Percentiles rank a stretch among this genome's conserved stretches.
Conservation (phyloP, 2,113 vertebrate genomes). For the Lota lota region DNA sequence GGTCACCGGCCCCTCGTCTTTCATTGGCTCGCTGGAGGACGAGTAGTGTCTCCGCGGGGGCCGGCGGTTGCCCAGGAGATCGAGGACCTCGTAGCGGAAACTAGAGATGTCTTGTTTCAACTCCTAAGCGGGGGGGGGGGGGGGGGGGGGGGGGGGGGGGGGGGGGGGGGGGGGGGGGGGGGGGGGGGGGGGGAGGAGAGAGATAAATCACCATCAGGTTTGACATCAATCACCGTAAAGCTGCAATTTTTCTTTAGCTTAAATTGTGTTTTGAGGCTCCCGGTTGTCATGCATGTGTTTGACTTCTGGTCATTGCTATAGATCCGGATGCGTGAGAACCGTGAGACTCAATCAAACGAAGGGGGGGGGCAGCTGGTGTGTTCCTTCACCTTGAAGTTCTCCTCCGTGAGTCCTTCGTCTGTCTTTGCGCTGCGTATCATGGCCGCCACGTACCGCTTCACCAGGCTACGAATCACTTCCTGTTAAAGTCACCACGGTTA, state of each 20-base stretch:
- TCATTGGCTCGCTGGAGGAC: slow-evolving; percentile 84
- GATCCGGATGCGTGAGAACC: background rate
- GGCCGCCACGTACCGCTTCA: slow-evolving; percentile 93
- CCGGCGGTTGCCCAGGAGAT: slow-evolving; percentile 91
- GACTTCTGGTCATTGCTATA: no score
- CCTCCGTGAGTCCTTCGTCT: slow-evolving; percentile 92
- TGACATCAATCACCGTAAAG: no score
- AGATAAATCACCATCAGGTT: no score
- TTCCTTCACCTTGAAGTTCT: slow-evolving; percentile 89
- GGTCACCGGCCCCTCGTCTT: slow-evolving; percentile 72
- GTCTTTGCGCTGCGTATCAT: slow-evolving; percentile 97
- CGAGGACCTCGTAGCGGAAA: slow-evolving; percentile 94
- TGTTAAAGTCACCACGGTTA: slow-evolving; percentile 53
- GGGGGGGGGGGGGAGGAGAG: background rate
- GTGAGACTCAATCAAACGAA: no score
- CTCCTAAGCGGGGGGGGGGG: slow-evolving; percentile 73
- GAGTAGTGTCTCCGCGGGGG: slow-evolving; percentile 87
- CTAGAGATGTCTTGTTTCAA: slow-evolving; percentile 98
- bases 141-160: background rate
- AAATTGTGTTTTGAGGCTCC: no score
- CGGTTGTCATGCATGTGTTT: no score
- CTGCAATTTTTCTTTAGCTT: no score
- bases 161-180: background rate
- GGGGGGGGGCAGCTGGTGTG: no score
- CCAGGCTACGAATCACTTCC: slow-evolving; percentile 94